phyloP scores from a whole-genome alignment of 1,140 invertebrate species.

The Bombus pyrosoma region DNA sequence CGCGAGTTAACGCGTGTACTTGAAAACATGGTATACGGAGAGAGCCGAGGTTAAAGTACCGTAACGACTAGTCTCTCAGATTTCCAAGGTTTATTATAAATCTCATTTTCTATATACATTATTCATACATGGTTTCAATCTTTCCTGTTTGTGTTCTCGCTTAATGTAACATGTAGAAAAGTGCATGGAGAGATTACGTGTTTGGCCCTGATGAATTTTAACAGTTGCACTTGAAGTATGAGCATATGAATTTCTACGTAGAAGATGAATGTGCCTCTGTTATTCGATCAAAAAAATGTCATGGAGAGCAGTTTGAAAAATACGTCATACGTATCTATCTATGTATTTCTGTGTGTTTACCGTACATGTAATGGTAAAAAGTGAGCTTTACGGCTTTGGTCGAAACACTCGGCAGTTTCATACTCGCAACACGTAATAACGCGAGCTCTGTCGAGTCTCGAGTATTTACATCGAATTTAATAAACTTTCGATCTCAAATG shows the following conservation, averaged over 20 bases:
- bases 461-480: conserved; percentile 29
- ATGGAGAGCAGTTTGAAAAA: neutral
- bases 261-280: neutral
- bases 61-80: conserved; percentile 4
- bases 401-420: conserved; percentile 33
- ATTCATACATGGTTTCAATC: conserved; percentile 48
- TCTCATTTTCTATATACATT: conserved; percentile 72
- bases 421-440: neutral
- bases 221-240: neutral
- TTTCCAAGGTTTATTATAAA: conserved; percentile 73
- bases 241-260: neutral
- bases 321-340: neutral
- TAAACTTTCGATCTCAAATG: conserved; percentile 7
- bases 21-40: neutral
- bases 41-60: conserved; percentile 4
- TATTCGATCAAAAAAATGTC: neutral
- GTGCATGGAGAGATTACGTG: conserved; percentile 8
- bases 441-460: conserved; percentile 5
- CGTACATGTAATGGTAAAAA: neutral
- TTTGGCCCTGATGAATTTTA: conserved; percentile 11
- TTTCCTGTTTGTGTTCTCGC: conserved; percentile 10
- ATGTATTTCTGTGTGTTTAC: neutral
- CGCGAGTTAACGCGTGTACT: neutral
- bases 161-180: conserved; percentile 56
- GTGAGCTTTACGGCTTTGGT: conserved; percentile 37